Conservation (phyloP, 2,888 invertebrate species). For the Pomacea canaliculata region DNA sequence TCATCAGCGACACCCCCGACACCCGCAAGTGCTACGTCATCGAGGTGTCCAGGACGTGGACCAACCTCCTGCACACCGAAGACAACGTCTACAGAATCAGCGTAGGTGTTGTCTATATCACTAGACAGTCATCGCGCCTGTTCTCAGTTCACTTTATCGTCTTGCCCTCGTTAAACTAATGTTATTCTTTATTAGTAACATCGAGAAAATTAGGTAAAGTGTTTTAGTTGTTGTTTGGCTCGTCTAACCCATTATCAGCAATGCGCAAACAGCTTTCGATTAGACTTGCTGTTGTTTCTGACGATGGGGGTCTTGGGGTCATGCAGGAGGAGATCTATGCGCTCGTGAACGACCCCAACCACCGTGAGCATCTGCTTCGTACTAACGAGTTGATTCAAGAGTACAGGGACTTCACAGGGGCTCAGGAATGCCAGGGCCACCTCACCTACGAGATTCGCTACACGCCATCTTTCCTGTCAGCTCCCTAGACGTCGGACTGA, state of each 20-base stretch:
- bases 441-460: slow-evolving; percentile 16
- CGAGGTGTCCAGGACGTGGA: slow-evolving; percentile 2
- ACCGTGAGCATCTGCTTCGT: slow-evolving; percentile 3
- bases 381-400: slow-evolving; percentile 3
- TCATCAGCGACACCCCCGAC: slow-evolving; percentile 11
- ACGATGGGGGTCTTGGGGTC: too few relatives aligned
- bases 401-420: slow-evolving; percentile 15
- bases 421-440: slow-evolving; percentile 8
- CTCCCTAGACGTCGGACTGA: too few relatives aligned
- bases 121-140: too few relatives aligned
- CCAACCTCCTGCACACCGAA: not conserved
- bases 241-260: too few relatives aligned
- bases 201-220: too few relatives aligned
- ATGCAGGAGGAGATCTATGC: slow-evolving; percentile 21
- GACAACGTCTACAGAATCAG: slow-evolving; percentile 12
- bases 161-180: too few relatives aligned
- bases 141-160: too few relatives aligned
- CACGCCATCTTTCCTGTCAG: slow-evolving; percentile 1
- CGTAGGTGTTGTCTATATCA: not conserved
- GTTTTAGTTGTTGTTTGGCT: too few relatives aligned
- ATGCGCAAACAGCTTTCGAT: too few relatives aligned
- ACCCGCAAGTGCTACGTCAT: slow-evolving; percentile 18
- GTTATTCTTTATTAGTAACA: too few relatives aligned
- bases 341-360: slow-evolving; percentile 17
- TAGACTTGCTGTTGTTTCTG: too few relatives aligned